Conservation (phyloP, 2,888 invertebrate genomes). For the Zonitis immaculata region DNA sequence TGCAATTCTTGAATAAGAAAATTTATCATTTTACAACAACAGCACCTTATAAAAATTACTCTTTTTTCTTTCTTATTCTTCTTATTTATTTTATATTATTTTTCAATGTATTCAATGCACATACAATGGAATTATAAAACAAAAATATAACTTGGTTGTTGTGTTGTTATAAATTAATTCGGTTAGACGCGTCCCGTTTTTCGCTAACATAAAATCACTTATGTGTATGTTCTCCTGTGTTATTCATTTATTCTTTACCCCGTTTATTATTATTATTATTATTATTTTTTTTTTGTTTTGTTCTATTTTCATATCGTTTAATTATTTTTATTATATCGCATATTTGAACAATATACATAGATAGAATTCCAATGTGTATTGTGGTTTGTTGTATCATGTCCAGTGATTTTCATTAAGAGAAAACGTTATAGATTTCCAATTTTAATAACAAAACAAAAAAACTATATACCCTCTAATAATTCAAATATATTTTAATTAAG, state of each 20-base stretch:
- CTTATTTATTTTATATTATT: too few relatives aligned
- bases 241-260: neutral
- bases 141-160: neutral
- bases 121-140: neutral
- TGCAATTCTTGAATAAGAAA: too few relatives aligned
- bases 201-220: conserved; percentile 2
- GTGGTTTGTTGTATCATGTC: conserved; percentile 9
- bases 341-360: conserved; percentile 5
- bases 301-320: neutral
- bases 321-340: too few relatives aligned
- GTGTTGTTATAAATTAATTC: conserved; percentile 10
- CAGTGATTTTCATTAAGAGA: conserved; percentile 14
- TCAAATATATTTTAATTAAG: too few relatives aligned
- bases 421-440: conserved; percentile 6
- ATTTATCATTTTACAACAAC: too few relatives aligned
- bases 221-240: neutral
- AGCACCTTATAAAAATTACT: too few relatives aligned
- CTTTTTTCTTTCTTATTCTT: too few relatives aligned
- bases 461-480: too few relatives aligned
- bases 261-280: neutral
- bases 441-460: too few relatives aligned
- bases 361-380: conserved; percentile 14
- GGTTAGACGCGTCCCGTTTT: conserved; percentile 12
- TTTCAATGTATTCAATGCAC: neutral
- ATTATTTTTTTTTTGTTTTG: conserved; percentile 1